Conservation (phyloP, 2,113 vertebrate genomes). For the Lasiurus cinereus region DNA sequence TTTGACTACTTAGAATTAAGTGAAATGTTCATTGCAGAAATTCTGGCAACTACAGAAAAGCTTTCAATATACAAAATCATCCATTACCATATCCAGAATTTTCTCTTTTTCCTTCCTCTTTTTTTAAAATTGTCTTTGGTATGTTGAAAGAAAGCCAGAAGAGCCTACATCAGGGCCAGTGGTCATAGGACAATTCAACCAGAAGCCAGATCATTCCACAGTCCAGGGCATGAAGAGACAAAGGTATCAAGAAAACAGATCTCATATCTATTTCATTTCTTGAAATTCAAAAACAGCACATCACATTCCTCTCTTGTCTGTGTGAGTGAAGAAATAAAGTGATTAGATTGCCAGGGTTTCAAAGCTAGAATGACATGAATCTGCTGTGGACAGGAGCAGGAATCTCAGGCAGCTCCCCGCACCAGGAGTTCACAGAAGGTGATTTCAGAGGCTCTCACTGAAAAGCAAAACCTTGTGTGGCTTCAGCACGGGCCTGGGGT, state of each 20-base stretch:
- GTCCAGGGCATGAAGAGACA: background rate
- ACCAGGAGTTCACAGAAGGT: background rate
- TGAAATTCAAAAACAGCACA: slow-evolving; percentile 61
- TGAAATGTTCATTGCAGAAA: slow-evolving; percentile 27
- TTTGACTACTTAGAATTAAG: slow-evolving; percentile 4
- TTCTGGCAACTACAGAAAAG: slow-evolving; percentile 26
- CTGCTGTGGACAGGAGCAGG: background rate
- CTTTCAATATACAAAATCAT: background rate
- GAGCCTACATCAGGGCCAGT: background rate
- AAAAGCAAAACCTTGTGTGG: background rate
- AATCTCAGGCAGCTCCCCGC: background rate
- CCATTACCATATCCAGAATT: background rate
- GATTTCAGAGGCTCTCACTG: background rate
- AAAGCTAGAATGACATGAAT: background rate
- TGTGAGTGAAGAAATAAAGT: slow-evolving; percentile 52
- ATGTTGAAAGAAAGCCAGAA: slow-evolving; percentile 48
- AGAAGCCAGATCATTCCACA: background rate
- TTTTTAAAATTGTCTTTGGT: slow-evolving; percentile 24
- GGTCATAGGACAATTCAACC: slow-evolving; percentile 28
- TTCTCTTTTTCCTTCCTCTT: background rate
- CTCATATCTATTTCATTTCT: slow-evolving; percentile 60
- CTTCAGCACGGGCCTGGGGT: background rate
- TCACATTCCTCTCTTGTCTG: slow-evolving; percentile 48
- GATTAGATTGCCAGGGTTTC: slow-evolving; percentile 1
- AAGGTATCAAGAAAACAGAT: slow-evolving; percentile 21